phyloP scores from a whole-genome alignment of 2,797 vertebrate species.

The Ateles fusciceps region DNA sequence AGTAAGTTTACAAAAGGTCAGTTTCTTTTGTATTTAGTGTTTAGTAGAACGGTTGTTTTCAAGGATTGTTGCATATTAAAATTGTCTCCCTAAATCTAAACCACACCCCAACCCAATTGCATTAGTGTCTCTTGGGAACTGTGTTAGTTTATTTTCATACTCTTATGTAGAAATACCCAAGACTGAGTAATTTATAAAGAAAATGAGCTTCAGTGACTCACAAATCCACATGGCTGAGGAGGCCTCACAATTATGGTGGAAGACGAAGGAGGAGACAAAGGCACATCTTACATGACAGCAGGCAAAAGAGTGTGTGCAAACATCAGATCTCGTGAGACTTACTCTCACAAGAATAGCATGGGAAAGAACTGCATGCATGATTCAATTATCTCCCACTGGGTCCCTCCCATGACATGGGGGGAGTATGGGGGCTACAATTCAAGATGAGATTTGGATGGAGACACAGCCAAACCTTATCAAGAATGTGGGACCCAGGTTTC shows the following conservation, averaged over 20 bases:
- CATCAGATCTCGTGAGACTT: neutral
- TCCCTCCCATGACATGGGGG: neutral
- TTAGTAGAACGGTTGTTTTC: neutral
- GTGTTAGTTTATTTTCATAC: neutral
- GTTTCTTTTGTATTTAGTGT: neutral
- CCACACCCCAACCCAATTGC: rapidly evolving
- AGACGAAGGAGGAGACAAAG: neutral
- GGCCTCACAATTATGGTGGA: neutral
- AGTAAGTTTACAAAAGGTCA: neutral
- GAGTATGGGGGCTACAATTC: neutral
- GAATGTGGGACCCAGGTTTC: neutral
- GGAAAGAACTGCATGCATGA: neutral
- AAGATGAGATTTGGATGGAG: neutral
- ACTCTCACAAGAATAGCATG: neutral
- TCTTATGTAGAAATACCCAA: neutral
- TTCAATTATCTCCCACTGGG: neutral
- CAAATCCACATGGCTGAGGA: neutral
- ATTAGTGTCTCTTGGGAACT: neutral
- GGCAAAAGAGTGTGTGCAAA: neutral
- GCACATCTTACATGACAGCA: neutral
- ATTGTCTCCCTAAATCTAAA: neutral
- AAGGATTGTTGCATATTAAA: neutral
- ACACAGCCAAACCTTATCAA: too few relatives aligned
- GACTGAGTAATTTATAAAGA: neutral
- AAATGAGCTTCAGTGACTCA: neutral